phyloP scores from a whole-genome alignment of 1,140 invertebrate genomes.

The Trinorchestia longiramus region DNA sequence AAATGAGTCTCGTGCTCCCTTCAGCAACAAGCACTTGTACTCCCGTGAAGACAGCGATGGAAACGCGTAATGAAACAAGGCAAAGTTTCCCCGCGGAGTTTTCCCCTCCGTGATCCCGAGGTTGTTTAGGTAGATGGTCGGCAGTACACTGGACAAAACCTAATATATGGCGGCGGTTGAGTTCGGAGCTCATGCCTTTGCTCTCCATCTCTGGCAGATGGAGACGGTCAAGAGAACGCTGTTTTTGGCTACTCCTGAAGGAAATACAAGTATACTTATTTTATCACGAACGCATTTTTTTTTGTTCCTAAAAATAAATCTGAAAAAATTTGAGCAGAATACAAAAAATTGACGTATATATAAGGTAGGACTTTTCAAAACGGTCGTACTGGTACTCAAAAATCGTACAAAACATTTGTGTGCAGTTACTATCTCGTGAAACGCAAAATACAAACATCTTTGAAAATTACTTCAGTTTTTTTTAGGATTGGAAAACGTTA shows the following conservation, averaged over 20 bases:
- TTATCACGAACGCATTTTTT: neutral
- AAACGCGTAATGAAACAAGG: slow-evolving; percentile 24
- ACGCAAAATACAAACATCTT: neutral
- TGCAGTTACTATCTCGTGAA: neutral
- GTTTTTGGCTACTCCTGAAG: neutral
- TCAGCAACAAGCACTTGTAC: neutral
- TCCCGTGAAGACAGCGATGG: neutral
- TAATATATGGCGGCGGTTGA: slow-evolving; percentile 34
- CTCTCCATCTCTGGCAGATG: neutral
- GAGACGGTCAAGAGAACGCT: neutral
- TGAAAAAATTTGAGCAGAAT: neutral
- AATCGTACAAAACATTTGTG: neutral
- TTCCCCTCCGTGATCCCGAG: neutral
- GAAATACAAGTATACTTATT: neutral
- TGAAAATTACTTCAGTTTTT: neutral
- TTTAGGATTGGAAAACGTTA: neutral
- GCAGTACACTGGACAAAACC: slow-evolving; percentile 44
- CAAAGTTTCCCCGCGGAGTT: slow-evolving; percentile 36
- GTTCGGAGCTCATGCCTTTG: slow-evolving; percentile 1
- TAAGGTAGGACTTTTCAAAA: neutral
- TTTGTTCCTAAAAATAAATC: neutral
- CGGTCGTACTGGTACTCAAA: neutral
- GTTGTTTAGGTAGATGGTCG: slow-evolving; percentile 46
- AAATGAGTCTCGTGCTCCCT: neutral
- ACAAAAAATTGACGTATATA: neutral